These are phyloP conservation scores for Amitus sp. DNA, from an alignment of 2,888 invertebrate species.

Conservation along the genomic window DNA sequence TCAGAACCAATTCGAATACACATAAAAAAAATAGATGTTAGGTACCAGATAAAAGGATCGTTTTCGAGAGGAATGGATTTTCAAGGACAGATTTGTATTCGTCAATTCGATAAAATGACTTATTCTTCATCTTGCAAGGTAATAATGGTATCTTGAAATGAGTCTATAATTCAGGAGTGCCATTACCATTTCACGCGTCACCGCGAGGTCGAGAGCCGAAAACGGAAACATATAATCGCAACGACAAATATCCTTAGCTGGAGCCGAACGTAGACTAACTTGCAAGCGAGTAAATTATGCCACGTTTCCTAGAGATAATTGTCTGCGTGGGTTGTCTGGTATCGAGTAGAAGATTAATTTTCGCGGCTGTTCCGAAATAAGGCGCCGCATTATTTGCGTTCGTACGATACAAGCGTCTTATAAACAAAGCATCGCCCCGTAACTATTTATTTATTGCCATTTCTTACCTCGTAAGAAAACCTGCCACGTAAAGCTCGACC, in stretches of 20 bases:
- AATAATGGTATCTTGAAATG: background rate
- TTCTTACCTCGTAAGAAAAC: constrained; percentile 14
- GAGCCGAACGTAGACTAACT: constrained; percentile 29
- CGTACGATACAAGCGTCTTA: constrained; percentile 25
- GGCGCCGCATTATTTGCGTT: constrained; percentile 32
- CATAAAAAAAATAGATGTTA: too few relatives aligned
- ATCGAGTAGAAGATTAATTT: constrained; percentile 46
- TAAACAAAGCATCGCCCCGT: constrained; percentile 30
- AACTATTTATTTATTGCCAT: constrained; percentile 39
- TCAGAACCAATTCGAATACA: too few relatives aligned
- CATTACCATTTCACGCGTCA: background rate
- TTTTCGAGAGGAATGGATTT: too few relatives aligned
- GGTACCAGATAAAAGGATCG: too few relatives aligned
- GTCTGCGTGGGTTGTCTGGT: constrained; percentile 43
- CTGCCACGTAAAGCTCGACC: constrained; percentile 7
- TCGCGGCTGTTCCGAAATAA: constrained; percentile 43
- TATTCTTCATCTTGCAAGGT: too few relatives aligned
- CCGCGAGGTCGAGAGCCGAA: constrained; percentile 5
- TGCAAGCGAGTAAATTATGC: constrained; percentile 42
- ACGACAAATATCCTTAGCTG: constrained; percentile 34
- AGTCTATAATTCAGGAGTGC: background rate
- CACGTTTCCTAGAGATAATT: constrained; percentile 45
- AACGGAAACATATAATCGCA: constrained; percentile 30
- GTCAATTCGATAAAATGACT: too few relatives aligned
- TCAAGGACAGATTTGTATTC: too few relatives aligned